phyloP scores from a whole-genome alignment of 1,140 invertebrate genomes.

The Pogonomyrmex barbatus region DNA sequence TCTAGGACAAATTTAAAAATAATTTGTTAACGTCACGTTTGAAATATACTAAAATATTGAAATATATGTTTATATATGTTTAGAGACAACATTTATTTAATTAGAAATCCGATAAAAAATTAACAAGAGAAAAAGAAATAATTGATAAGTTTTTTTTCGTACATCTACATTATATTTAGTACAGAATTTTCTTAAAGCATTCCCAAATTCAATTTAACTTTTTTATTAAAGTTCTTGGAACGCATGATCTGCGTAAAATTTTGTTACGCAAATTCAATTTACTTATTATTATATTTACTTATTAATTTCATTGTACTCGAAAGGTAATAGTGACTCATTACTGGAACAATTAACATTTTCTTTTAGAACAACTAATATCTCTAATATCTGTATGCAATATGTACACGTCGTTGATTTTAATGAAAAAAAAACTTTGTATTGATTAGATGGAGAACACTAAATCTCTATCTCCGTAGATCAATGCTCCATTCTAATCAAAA shows the following conservation, averaged over 20 bases:
- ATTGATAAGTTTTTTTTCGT: neutral
- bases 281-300: neutral
- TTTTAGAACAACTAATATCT: neutral
- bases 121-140: neutral
- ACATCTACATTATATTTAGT: neutral
- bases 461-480: neutral
- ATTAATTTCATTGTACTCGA: neutral
- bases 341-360: neutral
- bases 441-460: neutral
- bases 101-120: slow-evolving; percentile 20
- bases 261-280: neutral
- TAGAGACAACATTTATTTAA: slow-evolving; percentile 2
- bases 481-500: slow-evolving; percentile 40
- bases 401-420: neutral
- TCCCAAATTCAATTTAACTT: neutral
- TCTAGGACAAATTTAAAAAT: neutral
- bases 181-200: neutral
- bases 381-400: neutral
- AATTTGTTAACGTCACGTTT: slow-evolving; percentile 6
- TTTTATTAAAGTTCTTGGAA: neutral
- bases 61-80: neutral
- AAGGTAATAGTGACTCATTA: neutral
- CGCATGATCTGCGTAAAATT: neutral
- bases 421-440: neutral
- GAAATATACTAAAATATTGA: neutral